Conservation (phyloP, 2,888 invertebrate genomes). For the Drosophila quinaria region DNA sequence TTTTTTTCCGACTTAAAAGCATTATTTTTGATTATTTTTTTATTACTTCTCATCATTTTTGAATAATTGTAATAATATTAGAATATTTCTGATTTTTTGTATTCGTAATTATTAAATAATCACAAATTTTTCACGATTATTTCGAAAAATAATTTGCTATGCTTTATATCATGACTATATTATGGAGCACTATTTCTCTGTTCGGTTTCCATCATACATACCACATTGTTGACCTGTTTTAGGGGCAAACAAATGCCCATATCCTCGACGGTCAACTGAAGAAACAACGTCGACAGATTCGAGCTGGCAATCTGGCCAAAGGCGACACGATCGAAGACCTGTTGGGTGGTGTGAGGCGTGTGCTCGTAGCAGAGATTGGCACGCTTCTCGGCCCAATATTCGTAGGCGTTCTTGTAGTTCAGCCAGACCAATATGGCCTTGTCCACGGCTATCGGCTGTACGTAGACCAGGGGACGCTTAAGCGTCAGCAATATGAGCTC, state of each 20-base stretch:
- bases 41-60: no score
- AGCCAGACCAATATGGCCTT: conserved; percentile 99
- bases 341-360: conserved; percentile 84
- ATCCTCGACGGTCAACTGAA: conserved; percentile 97
- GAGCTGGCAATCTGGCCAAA: conserved; percentile 93
- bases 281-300: conserved; percentile 94
- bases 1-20: no score
- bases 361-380: conserved; percentile 96
- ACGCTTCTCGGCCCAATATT: conserved; percentile 99
- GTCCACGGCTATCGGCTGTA: conserved; percentile 98
- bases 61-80: no score
- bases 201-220: conserved; percentile 15
- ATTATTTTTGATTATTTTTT: no score
- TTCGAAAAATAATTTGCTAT: no score
- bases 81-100: no score
- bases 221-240: conserved; percentile 91
- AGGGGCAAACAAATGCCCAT: conserved; percentile 98
- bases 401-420: conserved; percentile 99
- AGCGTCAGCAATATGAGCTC: conserved; percentile 96
- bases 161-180: no score
- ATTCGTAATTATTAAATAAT: no score
- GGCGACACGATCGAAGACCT: conserved; percentile 90
- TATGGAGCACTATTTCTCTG: no score
- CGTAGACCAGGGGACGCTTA: conserved; percentile 96
- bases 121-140: no score